phyloP scores from a whole-genome alignment of 2,888 invertebrate genomes.

The Oscheius sp. region DNA sequence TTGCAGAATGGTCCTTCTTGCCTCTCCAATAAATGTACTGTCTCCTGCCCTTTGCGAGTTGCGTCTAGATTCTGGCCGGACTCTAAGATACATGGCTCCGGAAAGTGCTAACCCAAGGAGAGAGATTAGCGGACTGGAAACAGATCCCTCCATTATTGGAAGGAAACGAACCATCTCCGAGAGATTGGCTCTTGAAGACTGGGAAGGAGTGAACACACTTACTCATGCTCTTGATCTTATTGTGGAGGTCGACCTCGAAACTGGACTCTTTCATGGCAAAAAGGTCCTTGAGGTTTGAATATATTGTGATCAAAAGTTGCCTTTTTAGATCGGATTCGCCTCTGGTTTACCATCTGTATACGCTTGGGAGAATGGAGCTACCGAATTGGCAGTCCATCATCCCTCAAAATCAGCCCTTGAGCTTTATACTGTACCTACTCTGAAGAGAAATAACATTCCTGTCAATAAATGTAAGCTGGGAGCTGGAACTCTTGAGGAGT shows the following conservation, averaged over 20 bases:
- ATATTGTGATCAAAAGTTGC: not conserved
- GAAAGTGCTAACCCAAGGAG: constrained; percentile 18
- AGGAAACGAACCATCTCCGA: constrained; percentile 7
- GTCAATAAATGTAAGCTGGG: constrained; percentile 53
- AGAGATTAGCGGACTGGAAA: constrained; percentile 1
- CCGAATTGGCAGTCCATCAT: constrained; percentile 56
- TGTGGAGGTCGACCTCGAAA: constrained; percentile 61
- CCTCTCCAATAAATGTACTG: constrained; percentile 1
- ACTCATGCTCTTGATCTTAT: constrained; percentile 61
- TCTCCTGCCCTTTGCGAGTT: constrained; percentile 39
- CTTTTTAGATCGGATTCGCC: constrained; percentile 58
- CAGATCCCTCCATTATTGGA: not conserved
- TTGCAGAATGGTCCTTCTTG: constrained; percentile 23
- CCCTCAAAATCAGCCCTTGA: constrained; percentile 42
- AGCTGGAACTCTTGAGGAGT: constrained; percentile 47
- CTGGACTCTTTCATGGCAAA: constrained; percentile 61
- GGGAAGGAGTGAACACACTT: constrained; percentile 63
- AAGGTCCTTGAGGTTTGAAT: constrained; percentile 57
- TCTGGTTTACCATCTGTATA: constrained; percentile 65
- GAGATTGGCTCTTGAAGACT: constrained; percentile 47
- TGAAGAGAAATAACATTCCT: constrained; percentile 61
- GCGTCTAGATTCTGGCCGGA: constrained; percentile 55
- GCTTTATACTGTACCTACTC: constrained; percentile 55
- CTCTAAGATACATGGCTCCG: constrained; percentile 40
- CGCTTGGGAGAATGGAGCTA: constrained; percentile 61